Conservation (phyloP, 2,113 vertebrate genomes). For the Gallinago undulata region DNA sequence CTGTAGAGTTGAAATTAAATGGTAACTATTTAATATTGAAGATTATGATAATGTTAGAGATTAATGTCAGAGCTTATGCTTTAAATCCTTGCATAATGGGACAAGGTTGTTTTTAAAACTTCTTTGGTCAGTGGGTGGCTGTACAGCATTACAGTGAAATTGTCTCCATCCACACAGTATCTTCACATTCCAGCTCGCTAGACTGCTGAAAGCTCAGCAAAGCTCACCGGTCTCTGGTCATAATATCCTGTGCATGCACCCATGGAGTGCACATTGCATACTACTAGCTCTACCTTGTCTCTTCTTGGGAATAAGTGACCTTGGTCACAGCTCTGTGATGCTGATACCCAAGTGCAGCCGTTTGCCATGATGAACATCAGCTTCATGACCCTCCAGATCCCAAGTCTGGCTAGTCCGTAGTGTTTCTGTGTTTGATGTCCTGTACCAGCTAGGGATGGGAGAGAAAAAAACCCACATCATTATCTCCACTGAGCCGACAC, state of each 20-base stretch:
- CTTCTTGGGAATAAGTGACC: not conserved
- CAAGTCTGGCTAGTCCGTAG: not conserved
- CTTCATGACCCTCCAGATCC: rapidly evolving
- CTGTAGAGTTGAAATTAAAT: not conserved
- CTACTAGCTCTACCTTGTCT: not conserved
- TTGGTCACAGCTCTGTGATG: not conserved
- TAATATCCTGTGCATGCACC: not conserved
- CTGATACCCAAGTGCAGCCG: not conserved
- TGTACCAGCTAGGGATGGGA: not conserved
- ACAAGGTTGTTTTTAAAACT: not conserved
- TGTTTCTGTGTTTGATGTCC: not conserved
- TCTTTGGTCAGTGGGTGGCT: not conserved
- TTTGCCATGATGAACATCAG: not conserved
- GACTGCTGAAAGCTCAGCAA: not conserved
- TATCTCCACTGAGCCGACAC: not conserved
- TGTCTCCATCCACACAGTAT: not conserved
- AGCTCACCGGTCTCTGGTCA: not conserved
- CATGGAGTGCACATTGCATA: not conserved
- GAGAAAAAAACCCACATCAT: not conserved
- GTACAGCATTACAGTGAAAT: not conserved
- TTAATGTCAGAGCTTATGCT: not conserved
- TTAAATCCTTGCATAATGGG: not conserved
- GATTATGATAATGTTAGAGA: not conserved
- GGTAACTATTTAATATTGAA: not conserved
- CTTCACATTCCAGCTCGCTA: not conserved